Evolutionary conservation across 92 coral and sea anemone species (phyloP).

Genomic region (Diadumene lineata): DNA sequence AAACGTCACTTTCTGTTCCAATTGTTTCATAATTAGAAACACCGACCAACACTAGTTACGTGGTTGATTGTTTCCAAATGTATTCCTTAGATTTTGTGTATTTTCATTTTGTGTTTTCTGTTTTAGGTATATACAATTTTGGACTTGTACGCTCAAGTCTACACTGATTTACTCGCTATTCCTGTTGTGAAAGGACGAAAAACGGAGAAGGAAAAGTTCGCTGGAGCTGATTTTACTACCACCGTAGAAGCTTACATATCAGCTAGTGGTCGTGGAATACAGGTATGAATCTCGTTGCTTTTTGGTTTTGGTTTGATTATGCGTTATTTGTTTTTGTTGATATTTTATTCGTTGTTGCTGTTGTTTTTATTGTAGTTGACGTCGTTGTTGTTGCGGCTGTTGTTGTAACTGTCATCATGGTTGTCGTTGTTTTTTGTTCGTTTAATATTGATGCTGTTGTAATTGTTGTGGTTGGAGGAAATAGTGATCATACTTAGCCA

Average conservation of each 20-base stretch:
- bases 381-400: too few relatives aligned
- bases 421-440: background rate
- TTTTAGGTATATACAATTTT: slow-evolving; percentile 80
- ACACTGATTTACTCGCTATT: slow-evolving; percentile 87
- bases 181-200: slow-evolving; percentile 91
- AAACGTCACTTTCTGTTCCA: too few relatives aligned
- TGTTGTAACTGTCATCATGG: background rate
- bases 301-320: background rate
- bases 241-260: slow-evolving; percentile 88
- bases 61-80: background rate
- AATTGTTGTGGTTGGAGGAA: background rate
- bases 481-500: too few relatives aligned
- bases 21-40: too few relatives aligned
- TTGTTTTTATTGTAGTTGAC: too few relatives aligned
- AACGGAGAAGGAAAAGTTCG: slow-evolving; percentile 96
- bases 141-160: slow-evolving; percentile 79
- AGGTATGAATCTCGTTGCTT: slow-evolving; percentile 42
- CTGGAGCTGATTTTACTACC: slow-evolving; percentile 97
- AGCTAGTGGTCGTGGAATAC: slow-evolving; percentile 99
- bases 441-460: background rate
- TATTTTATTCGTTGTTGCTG: background rate
- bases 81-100: background rate
- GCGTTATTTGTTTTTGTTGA: background rate
- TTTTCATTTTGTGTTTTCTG: background rate
- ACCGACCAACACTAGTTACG: background rate